Evolutionary conservation across 2,113 vertebrate species (phyloP).

Genomic region (Sphyrna mokarran): DNA sequence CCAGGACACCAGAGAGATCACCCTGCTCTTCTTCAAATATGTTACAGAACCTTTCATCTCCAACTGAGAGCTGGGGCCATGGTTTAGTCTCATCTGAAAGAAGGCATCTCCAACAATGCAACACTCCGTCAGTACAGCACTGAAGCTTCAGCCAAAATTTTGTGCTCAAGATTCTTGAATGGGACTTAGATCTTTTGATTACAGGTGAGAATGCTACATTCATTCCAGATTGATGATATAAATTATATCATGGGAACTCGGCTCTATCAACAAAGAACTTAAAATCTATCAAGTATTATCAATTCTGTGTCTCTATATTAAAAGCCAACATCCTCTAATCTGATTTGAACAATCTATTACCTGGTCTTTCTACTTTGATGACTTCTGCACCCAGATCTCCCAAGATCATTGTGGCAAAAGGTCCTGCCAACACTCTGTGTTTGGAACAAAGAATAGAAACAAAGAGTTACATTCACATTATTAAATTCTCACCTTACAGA

Average conservation of each 20-base stretch:
- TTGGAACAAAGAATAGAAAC: slow-evolving; percentile 39
- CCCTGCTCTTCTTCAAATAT: not conserved
- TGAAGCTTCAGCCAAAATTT: not conserved
- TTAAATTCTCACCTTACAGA: not conserved
- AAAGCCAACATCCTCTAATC: not conserved
- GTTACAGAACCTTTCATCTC: not conserved
- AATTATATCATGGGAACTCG: not conserved
- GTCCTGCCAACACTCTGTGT: slow-evolving; percentile 85
- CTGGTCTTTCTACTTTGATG: slow-evolving; percentile 90
- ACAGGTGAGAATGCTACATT: not conserved
- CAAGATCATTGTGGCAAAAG: slow-evolving; percentile 93
- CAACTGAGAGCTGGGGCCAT: not conserved
- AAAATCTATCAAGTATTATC: not conserved
- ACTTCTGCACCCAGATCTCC: slow-evolving; percentile 90
- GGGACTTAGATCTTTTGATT: not conserved
- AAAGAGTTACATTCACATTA: slow-evolving; percentile 24
- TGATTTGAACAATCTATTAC: slow-evolving; percentile 48
- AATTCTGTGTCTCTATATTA: not conserved
- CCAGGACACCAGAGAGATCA: not conserved
- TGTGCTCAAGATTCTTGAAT: not conserved
- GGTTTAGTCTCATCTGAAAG: not conserved
- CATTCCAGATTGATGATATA: not conserved
- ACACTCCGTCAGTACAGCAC: not conserved
- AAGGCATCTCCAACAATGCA: not conserved
- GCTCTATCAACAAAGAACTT: not conserved